Evolutionary conservation across 2,888 invertebrate species (phyloP).

Genomic region (Sphaeridia pumilis): DNA sequence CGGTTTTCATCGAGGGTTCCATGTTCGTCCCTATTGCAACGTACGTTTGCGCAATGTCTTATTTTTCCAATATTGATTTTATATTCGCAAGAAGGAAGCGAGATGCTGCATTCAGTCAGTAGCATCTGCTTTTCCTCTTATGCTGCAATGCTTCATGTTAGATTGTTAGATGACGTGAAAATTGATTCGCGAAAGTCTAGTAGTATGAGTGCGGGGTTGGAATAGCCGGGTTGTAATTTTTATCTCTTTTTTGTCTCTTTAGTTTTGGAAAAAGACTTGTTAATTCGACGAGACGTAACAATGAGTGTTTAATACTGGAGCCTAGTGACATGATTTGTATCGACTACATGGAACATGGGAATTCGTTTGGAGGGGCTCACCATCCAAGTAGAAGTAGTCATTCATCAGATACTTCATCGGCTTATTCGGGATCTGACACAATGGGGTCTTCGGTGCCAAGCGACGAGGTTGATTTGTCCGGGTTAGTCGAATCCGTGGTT

Average conservation of each 20-base stretch:
- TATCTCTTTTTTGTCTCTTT: conserved; percentile 29
- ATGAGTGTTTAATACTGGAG: conserved; percentile 74
- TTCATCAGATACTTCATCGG: conserved; percentile 89
- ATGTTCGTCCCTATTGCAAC: conserved; percentile 60
- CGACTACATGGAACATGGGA: conserved; percentile 27
- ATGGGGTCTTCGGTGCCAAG: conserved; percentile 39
- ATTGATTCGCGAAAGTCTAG: too few relatives aligned
- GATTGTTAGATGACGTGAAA: too few relatives aligned
- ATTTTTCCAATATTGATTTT: too few relatives aligned
- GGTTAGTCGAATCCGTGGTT: conserved; percentile 87
- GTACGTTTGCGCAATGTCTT: conserved; percentile 36
- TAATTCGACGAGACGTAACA: conserved; percentile 56
- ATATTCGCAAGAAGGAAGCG: too few relatives aligned
- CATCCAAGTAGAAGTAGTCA: conserved; percentile 16
- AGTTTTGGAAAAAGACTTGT: conserved; percentile 73
- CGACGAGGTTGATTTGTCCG: conserved; percentile 80
- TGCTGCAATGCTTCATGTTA: too few relatives aligned
- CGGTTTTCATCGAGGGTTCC: conserved; percentile 73
- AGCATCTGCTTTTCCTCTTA: too few relatives aligned
- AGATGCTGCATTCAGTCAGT: too few relatives aligned
- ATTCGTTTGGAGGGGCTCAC: conserved; percentile 1
- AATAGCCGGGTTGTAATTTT: too few relatives aligned
- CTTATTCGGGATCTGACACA: conserved; percentile 58
- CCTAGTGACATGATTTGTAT: conserved; percentile 65
- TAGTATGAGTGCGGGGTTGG: too few relatives aligned